Percentiles rank a stretch among this genome's conserved stretches.
Evolutionary conservation across 2,888 invertebrate species (phyloP).

Genomic region (Drosophila prostipennis): DNA sequence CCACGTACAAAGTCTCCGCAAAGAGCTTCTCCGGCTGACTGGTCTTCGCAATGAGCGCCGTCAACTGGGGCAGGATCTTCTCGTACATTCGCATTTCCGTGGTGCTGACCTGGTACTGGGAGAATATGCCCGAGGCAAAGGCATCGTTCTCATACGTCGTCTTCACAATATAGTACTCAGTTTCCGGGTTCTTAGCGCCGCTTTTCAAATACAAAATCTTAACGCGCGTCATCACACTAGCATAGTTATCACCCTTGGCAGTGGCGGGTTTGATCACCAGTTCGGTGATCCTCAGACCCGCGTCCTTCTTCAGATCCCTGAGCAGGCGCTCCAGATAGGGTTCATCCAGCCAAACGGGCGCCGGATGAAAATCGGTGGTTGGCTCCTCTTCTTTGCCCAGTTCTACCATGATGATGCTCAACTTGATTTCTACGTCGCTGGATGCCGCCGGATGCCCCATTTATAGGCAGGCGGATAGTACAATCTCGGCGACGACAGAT

Average conservation of each 20-base stretch:
- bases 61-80: conserved; percentile 71
- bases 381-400: conserved; percentile 18
- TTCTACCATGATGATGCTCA: conserved; percentile 54
- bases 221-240: conserved; percentile 70
- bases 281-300: conserved; percentile 50
- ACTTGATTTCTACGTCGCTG: conserved; percentile 21
- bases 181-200: conserved; percentile 34
- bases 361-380: conserved; percentile 48
- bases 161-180: conserved; percentile 69
- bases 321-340: conserved; percentile 71
- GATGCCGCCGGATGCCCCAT: conserved; percentile 14
- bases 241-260: conserved; percentile 72
- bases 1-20: conserved; percentile 73
- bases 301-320: conserved; percentile 61
- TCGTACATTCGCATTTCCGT: conserved; percentile 81
- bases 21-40: conserved; percentile 67
- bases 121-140: conserved; percentile 55
- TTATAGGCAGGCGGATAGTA: conserved; percentile 38
- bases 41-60: conserved; percentile 49
- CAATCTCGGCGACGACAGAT: conserved; percentile 24
- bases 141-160: conserved; percentile 72
- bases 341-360: conserved; percentile 71
- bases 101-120: conserved; percentile 63
- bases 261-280: conserved; percentile 62
- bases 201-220: conserved; percentile 47